These are phyloP conservation scores for Elaphurus davidianus DNA, from an alignment of 2,113 vertebrate species.

Conservation along the genomic window DNA sequence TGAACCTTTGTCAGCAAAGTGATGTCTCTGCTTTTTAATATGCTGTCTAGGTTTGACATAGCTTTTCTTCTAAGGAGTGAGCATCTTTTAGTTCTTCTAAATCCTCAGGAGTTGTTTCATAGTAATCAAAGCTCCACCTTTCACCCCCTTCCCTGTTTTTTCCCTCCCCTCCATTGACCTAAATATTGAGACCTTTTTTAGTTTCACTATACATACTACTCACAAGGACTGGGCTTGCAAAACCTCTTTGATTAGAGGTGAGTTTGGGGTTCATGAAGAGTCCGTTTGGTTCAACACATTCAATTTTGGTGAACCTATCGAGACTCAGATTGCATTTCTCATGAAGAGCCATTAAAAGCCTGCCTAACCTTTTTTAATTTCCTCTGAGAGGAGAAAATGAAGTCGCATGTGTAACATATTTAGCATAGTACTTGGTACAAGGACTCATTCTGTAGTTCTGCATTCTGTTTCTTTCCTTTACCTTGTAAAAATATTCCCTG, in stretches of 20 bases:
- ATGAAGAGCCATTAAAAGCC: not conserved
- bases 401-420: not conserved
- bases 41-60: not conserved
- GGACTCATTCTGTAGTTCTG: not conserved
- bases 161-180: not conserved
- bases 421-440: not conserved
- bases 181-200: not conserved
- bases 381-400: not conserved
- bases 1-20: not conserved
- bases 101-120: slow-evolving; percentile 39
- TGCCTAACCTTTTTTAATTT: slow-evolving; percentile 50
- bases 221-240: not conserved
- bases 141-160: not conserved
- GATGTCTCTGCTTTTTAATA: not conserved
- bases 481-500: not conserved
- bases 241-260: not conserved
- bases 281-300: not conserved
- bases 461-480: not conserved
- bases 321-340: not conserved
- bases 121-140: slow-evolving; percentile 35
- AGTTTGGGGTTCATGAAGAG: not conserved
- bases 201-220: not conserved
- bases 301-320: not conserved
- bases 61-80: not conserved
- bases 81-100: not conserved